These are phyloP conservation scores for Falco cherrug DNA, from an alignment of 2,797 vertebrate species.

Conservation along the genomic window DNA sequence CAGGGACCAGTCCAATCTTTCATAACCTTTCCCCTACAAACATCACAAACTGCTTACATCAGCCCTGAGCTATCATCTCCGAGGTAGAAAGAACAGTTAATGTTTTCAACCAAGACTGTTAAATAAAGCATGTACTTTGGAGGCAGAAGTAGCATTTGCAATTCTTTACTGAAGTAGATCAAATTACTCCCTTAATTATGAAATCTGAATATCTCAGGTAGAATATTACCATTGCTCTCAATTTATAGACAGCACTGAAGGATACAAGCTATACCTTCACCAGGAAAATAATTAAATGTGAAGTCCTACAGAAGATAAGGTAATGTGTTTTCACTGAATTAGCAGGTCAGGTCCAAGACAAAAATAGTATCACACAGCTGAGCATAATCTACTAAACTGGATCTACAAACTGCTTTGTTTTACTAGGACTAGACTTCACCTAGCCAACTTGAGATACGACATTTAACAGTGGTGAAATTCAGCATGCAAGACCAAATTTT, in stretches of 20 bases:
- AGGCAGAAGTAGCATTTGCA: slow-evolving; percentile 3
- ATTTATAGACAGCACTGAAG: not conserved
- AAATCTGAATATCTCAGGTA: not conserved
- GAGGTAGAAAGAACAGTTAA: not conserved
- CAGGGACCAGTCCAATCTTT: not conserved
- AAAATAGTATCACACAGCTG: not conserved
- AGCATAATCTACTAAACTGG: slow-evolving; percentile 9
- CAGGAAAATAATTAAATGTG: not conserved
- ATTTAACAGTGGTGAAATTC: not conserved
- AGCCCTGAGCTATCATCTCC: not conserved
- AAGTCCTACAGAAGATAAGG: not conserved
- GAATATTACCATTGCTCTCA: not conserved
- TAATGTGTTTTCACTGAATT: slow-evolving; percentile 14
- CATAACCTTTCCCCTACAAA: not conserved
- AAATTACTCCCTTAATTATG: not conserved
- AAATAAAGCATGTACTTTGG: not conserved
- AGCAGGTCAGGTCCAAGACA: not conserved
- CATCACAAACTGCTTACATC: not conserved
- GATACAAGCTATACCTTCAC: not conserved
- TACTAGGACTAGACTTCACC: not conserved
- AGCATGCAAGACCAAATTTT: not conserved
- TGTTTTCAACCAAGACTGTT: not conserved
- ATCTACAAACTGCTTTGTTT: slow-evolving; percentile 34
- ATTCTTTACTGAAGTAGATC: not conserved
- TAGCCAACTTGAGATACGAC: not conserved